Percentiles rank a stretch among this genome's conserved stretches.
These are phyloP conservation scores for Channallabes apus DNA, from an alignment of 2,797 vertebrate genomes.

Conservation along the genomic window DNA sequence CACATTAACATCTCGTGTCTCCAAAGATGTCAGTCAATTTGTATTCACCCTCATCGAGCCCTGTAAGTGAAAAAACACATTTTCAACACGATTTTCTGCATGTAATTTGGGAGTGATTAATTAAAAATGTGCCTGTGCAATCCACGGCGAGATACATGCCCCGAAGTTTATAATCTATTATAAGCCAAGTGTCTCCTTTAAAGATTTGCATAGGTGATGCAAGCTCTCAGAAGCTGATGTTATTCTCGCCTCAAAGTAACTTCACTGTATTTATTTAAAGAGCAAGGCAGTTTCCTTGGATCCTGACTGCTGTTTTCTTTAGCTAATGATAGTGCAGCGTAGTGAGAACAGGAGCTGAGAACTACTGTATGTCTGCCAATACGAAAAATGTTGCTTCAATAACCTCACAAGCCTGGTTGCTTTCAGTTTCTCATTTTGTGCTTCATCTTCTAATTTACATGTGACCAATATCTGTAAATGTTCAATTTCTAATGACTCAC, in stretches of 20 bases:
- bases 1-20: not conserved
- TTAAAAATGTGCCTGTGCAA: not conserved
- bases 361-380: constrained; percentile 16
- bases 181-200: not conserved
- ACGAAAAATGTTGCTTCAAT: constrained; percentile 11
- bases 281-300: constrained; percentile 20
- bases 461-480: not conserved
- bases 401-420: constrained; percentile 17
- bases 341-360: constrained; percentile 28
- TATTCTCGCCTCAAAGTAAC: not conserved
- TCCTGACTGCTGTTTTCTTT: constrained; percentile 29
- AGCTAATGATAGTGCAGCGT: constrained; percentile 33
- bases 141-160: not conserved
- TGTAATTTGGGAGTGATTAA: not conserved
- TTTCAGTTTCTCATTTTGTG: constrained; percentile 20
- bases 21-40: not conserved
- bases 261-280: constrained; percentile 20
- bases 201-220: not conserved
- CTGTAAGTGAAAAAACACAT: not conserved
- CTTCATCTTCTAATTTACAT: constrained; percentile 5
- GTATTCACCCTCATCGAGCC: not conserved
- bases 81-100: not conserved
- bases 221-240: not conserved
- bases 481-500: not conserved
- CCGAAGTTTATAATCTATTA: constrained; percentile 14